phyloP scores from a whole-genome alignment of 2,113 vertebrate genomes.

The Silurus glanis region DNA sequence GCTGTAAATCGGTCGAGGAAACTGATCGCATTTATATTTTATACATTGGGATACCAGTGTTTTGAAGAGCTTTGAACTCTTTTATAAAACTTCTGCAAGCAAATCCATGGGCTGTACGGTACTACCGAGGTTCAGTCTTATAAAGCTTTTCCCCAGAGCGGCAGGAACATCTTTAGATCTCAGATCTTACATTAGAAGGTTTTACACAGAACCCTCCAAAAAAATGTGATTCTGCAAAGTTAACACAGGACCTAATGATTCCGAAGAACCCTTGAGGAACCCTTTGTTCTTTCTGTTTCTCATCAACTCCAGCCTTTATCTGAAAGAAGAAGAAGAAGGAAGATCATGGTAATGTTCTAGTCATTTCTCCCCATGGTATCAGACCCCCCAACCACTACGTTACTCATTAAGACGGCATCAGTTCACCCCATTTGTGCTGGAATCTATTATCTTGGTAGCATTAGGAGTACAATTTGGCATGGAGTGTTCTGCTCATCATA shows the following conservation, averaged over 20 bases:
- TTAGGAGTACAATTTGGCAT: neutral
- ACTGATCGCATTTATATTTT: no score
- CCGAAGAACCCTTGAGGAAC: neutral
- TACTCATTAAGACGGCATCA: neutral
- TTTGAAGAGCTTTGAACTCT: neutral
- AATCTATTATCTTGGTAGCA: neutral
- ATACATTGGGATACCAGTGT: neutral
- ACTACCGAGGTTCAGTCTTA: no score
- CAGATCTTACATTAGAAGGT: neutral
- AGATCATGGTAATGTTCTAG: slow-evolving; percentile 5
- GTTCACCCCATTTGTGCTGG: neutral
- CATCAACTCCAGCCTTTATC: slow-evolving; percentile 1
- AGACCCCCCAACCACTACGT: neutral
- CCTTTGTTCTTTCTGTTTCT: neutral
- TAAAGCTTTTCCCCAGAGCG: neutral
- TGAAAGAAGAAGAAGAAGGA: slow-evolving; percentile 2
- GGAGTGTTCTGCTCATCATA: neutral
- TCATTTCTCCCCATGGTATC: slow-evolving; percentile 10
- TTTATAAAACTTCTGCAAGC: neutral
- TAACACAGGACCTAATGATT: neutral
- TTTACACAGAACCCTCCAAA: neutral
- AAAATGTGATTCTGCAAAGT: neutral
- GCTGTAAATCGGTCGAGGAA: no score
- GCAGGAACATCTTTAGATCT: neutral
- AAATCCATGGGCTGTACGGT: neutral